These are phyloP conservation scores for Bambusicola thoracicus DNA, from an alignment of 2,113 vertebrate species.

Conservation along the genomic window DNA sequence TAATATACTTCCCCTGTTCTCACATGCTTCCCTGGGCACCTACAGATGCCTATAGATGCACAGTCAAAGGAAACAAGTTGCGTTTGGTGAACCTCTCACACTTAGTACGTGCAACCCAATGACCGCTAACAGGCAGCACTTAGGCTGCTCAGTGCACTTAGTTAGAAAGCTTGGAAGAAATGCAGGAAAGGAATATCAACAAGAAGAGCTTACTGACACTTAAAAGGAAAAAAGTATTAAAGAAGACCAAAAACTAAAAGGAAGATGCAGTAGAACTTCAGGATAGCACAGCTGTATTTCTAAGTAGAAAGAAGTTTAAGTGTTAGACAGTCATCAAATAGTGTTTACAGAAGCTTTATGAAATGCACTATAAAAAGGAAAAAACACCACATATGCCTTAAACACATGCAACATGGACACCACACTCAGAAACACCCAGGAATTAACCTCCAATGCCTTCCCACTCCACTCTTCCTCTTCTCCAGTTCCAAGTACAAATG, in stretches of 20 bases:
- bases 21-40: not conserved
- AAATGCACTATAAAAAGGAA: not conserved
- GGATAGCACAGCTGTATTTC: not conserved
- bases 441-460: not conserved
- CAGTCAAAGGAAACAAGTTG: not conserved
- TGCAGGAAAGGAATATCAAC: not conserved
- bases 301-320: not conserved
- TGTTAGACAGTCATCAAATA: not conserved
- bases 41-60: not conserved
- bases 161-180: not conserved
- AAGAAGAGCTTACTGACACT: not conserved
- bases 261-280: not conserved
- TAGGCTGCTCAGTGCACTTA: not conserved
- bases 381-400: not conserved
- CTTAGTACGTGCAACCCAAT: not conserved
- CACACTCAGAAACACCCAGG: not conserved
- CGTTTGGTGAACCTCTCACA: not conserved
- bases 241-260: not conserved
- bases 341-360: not conserved
- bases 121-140: not conserved
- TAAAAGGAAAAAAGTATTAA: not conserved
- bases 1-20: not conserved
- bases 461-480: conserved; percentile 7
- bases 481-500: conserved; percentile 10
- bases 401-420: not conserved